Evolutionary conservation across 2,888 invertebrate genomes (phyloP).

Genomic region (Metalampra italica): DNA sequence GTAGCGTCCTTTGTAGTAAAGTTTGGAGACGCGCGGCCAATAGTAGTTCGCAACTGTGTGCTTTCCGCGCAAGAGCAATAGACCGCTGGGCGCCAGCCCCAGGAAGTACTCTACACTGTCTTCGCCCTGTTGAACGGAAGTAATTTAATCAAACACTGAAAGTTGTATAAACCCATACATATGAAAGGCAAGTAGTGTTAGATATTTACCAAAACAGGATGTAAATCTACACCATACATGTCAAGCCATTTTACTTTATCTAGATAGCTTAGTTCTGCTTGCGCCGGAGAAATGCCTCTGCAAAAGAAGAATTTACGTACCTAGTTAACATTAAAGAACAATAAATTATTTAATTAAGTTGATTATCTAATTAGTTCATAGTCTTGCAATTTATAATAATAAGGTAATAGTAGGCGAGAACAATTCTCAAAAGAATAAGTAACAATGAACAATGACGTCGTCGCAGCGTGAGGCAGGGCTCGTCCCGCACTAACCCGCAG

Average conservation of each 20-base stretch:
- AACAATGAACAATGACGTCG: conserved; percentile 50
- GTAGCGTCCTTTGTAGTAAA: conserved; percentile 97
- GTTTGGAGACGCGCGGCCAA: conserved; percentile 98
- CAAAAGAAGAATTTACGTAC: conserved; percentile 24
- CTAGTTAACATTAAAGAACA: not conserved
- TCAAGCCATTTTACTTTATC: conserved; percentile 99
- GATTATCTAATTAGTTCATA: no score
- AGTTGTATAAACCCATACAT: not conserved
- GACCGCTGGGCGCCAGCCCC: conserved; percentile 96
- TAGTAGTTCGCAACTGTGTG: conserved; percentile 98
- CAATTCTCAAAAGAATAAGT: conserved; percentile 49
- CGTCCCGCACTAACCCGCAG: conserved; percentile 32
- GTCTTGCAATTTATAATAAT: conserved; percentile 46
- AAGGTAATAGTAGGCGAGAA: conserved; percentile 29
- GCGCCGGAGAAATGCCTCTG: conserved; percentile 93
- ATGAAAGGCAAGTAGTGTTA: not conserved
- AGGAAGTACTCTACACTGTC: conserved; percentile 98
- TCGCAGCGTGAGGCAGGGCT: conserved; percentile 19
- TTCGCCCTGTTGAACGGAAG: conserved; percentile 84
- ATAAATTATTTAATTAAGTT: conserved; percentile 13
- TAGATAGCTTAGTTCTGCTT: conserved; percentile 95
- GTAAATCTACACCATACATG: conserved; percentile 98
- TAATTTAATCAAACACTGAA: not conserved
- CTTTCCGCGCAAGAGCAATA: conserved; percentile 95
- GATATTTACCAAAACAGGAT: conserved; percentile 92